Evolutionary conservation across 2,888 invertebrate species (phyloP).

Genomic region (Torymus auratus): DNA sequence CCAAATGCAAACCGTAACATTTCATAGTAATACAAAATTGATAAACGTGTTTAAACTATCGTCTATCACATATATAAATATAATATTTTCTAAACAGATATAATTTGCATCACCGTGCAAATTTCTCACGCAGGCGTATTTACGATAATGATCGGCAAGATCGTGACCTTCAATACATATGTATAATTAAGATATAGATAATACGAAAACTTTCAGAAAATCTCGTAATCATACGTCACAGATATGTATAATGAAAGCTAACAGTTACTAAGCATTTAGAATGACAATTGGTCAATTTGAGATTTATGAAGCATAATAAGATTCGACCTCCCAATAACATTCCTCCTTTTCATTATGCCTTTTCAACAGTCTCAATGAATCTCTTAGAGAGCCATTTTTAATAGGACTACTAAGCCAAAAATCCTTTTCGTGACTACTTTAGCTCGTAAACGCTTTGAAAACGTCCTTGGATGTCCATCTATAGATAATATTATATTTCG

Average conservation of each 20-base stretch:
- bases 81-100: conserved; percentile 24
- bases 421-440: no score
- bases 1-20: not conserved
- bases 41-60: not conserved
- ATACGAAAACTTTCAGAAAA: conserved; percentile 40
- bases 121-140: not conserved
- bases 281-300: conserved; percentile 52
- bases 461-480: no score
- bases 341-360: conserved; percentile 23
- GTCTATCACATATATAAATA: not conserved
- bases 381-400: not conserved
- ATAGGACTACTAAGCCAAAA: not conserved
- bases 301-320: conserved; percentile 47
- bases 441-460: no score
- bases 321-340: conserved; percentile 47
- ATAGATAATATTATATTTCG: no score
- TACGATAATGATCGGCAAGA: conserved; percentile 23
- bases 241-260: conserved; percentile 48
- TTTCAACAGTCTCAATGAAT: conserved; percentile 15
- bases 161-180: conserved; percentile 17
- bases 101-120: not conserved
- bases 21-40: not conserved
- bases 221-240: conserved; percentile 26
- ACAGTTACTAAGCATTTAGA: conserved; percentile 45
- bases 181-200: conserved; percentile 11